Percentiles rank a stretch among this genome's conserved stretches.
Conservation (phyloP, 1,140 invertebrate genomes). For the Bombus cullumanus region DNA sequence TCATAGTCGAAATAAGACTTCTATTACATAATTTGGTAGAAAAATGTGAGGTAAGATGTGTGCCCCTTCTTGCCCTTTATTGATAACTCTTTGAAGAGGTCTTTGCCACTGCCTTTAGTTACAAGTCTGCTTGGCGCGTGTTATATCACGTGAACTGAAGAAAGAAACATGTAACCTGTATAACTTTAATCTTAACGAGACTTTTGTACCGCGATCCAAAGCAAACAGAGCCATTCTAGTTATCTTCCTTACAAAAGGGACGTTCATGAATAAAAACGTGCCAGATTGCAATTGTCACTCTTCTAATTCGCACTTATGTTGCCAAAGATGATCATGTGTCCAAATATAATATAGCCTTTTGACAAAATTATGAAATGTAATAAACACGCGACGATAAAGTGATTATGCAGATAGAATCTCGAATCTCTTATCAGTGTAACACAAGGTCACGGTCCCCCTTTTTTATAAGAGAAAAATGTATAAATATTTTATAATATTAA, state of each 20-base stretch:
- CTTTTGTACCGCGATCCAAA: constrained; percentile 55
- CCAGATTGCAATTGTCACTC: constrained; percentile 41
- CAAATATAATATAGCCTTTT: constrained; percentile 20
- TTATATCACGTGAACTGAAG: constrained; percentile 36
- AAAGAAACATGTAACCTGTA: constrained; percentile 53
- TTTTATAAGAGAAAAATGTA: too few relatives aligned
- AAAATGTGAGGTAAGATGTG: background rate
- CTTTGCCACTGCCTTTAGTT: constrained; percentile 32
- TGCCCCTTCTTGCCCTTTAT: background rate
- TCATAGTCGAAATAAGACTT: background rate
- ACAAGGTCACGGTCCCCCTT: background rate
- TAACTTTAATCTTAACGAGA: constrained; percentile 61
- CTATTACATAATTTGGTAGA: background rate
- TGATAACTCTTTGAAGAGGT: constrained; percentile 34
- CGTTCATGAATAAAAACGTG: constrained; percentile 48
- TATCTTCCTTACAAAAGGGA: constrained; percentile 40
- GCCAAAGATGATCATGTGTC: background rate
- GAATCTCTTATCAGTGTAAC: background rate
- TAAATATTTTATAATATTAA: background rate
- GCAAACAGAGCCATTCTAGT: constrained; percentile 59
- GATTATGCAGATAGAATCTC: constrained; percentile 28
- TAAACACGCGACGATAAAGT: constrained; percentile 15
- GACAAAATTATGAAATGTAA: background rate
- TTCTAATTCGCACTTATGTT: constrained; percentile 24
- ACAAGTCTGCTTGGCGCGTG: constrained; percentile 10